Conservation (phyloP, 2,888 invertebrate species). For the Mesorhabditis spiculigera region DNA sequence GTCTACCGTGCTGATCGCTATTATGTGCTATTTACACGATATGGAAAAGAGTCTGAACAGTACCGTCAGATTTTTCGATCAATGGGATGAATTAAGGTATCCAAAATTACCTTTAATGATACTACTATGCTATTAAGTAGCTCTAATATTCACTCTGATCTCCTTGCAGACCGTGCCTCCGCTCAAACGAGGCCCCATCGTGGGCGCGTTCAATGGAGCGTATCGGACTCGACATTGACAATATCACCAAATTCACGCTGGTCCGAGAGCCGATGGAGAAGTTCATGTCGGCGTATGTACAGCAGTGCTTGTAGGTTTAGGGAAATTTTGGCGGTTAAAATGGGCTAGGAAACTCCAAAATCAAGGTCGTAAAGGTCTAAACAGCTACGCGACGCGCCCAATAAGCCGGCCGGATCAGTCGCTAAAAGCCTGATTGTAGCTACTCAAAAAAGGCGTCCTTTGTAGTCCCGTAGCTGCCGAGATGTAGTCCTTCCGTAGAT, state of each 20-base stretch:
- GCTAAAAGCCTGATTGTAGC: no score
- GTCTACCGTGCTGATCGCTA: slow-evolving; percentile 38
- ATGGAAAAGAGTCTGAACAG: slow-evolving; percentile 15
- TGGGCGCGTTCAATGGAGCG: no score
- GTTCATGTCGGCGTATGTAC: background rate
- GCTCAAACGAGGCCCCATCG: background rate
- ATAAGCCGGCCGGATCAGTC: no score
- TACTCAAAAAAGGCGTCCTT: no score
- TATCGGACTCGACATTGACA: no score
- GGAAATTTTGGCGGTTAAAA: background rate
- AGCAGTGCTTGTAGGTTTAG: background rate
- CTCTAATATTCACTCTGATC: no score
- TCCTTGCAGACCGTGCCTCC: background rate
- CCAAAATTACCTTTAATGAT: background rate
- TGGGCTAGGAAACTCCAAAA: no score
- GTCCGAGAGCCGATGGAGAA: background rate
- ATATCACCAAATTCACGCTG: background rate
- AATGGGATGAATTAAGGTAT: background rate
- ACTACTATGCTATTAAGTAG: no score
- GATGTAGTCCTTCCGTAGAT: no score
- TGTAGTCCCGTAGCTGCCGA: no score
- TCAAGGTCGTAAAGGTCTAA: no score
- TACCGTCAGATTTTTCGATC: slow-evolving; percentile 7
- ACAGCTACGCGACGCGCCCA: no score
- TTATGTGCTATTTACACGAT: slow-evolving; percentile 38